A percentile compares a stretch with the other conserved stretches of the same genome.
phyloP scores from a whole-genome alignment of 2,113 vertebrate genomes.

The Chloebia gouldiae region DNA sequence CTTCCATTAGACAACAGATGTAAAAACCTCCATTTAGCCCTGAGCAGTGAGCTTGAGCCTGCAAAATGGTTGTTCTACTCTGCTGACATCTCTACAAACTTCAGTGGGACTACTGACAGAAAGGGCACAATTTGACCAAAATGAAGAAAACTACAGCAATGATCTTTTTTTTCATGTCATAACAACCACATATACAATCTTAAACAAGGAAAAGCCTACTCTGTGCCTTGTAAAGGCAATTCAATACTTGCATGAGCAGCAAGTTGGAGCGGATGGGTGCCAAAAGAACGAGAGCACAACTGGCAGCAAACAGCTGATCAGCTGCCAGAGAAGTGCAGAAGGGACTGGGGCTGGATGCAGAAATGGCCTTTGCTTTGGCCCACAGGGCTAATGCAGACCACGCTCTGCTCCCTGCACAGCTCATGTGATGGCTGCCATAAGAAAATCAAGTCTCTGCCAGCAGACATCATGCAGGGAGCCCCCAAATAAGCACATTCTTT shows the following conservation, averaged over 20 bases:
- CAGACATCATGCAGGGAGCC: neutral
- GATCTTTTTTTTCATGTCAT: neutral
- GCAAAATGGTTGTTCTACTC: neutral
- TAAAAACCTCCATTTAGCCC: neutral
- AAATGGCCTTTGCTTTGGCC: conserved; percentile 12
- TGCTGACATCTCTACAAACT: neutral
- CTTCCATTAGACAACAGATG: neutral
- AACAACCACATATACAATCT: neutral
- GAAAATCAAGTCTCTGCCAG: neutral
- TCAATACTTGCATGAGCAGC: conserved; percentile 1
- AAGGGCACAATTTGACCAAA: neutral
- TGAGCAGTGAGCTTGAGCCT: neutral
- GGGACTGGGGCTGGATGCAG: neutral
- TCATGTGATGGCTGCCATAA: neutral
- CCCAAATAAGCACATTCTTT: neutral
- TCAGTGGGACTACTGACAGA: neutral
- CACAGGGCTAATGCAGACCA: neutral
- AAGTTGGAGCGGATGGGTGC: neutral
- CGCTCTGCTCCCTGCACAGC: fast-evolving
- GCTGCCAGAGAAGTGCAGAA: conserved; percentile 18
- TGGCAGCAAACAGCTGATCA: conserved; percentile 18
- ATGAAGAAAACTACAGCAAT: neutral
- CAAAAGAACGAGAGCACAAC: conserved; percentile 16
- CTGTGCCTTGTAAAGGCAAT: conserved; percentile 19
- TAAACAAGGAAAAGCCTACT: neutral